phyloP scores from a whole-genome alignment of 2,797 vertebrate species.

The Pseudochromis fuscus region DNA sequence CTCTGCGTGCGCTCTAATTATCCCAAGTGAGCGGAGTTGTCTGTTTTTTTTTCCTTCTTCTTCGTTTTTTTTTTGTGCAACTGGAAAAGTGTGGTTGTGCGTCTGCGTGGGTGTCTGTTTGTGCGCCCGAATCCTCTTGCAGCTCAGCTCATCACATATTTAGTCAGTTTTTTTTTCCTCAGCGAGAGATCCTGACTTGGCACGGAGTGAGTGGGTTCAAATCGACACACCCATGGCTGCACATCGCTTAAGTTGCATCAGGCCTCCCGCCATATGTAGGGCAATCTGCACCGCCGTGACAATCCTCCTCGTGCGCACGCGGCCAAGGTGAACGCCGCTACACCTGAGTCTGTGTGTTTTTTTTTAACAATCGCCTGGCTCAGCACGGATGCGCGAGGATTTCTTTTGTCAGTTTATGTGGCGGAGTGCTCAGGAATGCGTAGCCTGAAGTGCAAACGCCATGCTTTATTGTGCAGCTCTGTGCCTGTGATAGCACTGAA shows the following conservation, averaged over 20 bases:
- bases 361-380: constrained; percentile 10
- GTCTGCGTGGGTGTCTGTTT: constrained; percentile 2
- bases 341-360: constrained; percentile 40
- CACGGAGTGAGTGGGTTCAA: constrained; percentile 64
- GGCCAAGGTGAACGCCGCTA: constrained; percentile 21
- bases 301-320: background rate
- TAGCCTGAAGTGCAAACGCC: constrained; percentile 61
- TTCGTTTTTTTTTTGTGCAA: constrained; percentile 10
- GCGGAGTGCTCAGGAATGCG: constrained; percentile 70
- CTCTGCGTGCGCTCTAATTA: constrained; percentile 67
- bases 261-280: constrained; percentile 50
- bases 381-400: constrained; percentile 36
- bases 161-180: constrained; percentile 65
- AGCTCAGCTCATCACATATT: constrained; percentile 76
- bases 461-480: constrained; percentile 53
- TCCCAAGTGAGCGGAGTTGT: constrained; percentile 47
- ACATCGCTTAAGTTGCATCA: constrained; percentile 53
- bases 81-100: constrained; percentile 43
- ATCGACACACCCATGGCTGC: constrained; percentile 60
- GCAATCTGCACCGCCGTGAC: constrained; percentile 32
- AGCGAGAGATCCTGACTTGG: constrained; percentile 47
- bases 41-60: constrained; percentile 11
- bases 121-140: constrained; percentile 39
- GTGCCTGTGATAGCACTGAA: constrained; percentile 30
- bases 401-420: constrained; percentile 58